These are phyloP conservation scores for Spisula subtruncata DNA, from an alignment of 2,888 invertebrate species.

Conservation along the genomic window DNA sequence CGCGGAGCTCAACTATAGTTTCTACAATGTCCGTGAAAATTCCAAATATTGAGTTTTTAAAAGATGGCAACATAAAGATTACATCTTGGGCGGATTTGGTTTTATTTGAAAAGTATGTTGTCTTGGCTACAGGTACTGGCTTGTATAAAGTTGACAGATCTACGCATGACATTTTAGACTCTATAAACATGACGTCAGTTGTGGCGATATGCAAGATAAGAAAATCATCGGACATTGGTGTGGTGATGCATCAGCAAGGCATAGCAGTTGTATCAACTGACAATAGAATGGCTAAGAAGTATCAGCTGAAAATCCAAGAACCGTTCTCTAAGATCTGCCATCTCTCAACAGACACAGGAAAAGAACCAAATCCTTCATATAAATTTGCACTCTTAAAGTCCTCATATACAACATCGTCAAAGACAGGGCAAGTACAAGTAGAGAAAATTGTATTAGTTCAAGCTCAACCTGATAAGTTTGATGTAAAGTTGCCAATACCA, in stretches of 20 bases:
- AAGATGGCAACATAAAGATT: neutral
- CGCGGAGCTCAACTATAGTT: neutral
- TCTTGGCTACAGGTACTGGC: neutral
- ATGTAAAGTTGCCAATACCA: neutral
- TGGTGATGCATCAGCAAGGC: neutral
- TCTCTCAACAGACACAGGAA: neutral
- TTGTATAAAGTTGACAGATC: slow-evolving; percentile 4
- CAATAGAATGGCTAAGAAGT: neutral
- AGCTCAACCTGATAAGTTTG: neutral
- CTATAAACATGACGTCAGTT: neutral
- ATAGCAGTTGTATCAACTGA: slow-evolving; percentile 18
- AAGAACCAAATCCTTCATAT: neutral
- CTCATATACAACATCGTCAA: neutral
- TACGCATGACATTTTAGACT: neutral
- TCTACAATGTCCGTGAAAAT: neutral
- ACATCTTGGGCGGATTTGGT: slow-evolving; percentile 26
- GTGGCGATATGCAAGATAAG: slow-evolving; percentile 20
- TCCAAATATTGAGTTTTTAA: neutral
- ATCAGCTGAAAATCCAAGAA: slow-evolving; percentile 22
- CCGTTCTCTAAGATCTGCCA: slow-evolving; percentile 28
- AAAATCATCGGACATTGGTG: slow-evolving; percentile 29
- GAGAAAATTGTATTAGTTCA: neutral
- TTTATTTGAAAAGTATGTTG: slow-evolving; percentile 31
- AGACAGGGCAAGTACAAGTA: neutral
- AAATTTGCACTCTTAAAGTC: neutral